A percentile compares a stretch with the other conserved stretches of the same genome.
phyloP scores from a whole-genome alignment of 2,888 invertebrate species.

The Leptinotarsa juncta region DNA sequence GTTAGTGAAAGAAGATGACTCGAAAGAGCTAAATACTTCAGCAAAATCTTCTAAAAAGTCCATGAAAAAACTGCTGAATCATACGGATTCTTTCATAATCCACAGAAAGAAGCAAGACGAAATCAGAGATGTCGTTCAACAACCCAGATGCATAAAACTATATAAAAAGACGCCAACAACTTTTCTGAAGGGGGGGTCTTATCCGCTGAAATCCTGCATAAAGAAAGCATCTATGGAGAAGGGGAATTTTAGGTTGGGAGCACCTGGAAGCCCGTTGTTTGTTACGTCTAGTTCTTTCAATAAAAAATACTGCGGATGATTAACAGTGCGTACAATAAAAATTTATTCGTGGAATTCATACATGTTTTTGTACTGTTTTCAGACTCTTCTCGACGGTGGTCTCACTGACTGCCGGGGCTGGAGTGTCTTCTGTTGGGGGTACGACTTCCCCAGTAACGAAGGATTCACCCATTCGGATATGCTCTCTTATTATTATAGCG shows the following conservation, averaged over 20 bases:
- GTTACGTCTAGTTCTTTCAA: constrained; percentile 48
- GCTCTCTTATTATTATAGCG: constrained; percentile 52
- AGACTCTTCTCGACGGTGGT: background rate
- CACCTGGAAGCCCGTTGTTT: constrained; percentile 53
- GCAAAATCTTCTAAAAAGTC: background rate
- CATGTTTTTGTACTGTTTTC: constrained; percentile 10
- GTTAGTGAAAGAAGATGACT: background rate
- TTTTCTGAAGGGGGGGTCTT: constrained; percentile 53
- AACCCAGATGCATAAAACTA: constrained; percentile 57
- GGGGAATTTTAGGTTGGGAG: constrained; percentile 50
- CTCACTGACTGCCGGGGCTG: background rate
- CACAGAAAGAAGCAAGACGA: constrained; percentile 54
- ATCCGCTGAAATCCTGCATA: constrained; percentile 54
- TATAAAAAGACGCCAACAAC: constrained; percentile 49
- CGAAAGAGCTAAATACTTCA: background rate
- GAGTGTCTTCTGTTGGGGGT: constrained; percentile 10
- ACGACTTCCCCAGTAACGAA: constrained; percentile 55
- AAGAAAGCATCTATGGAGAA: constrained; percentile 47
- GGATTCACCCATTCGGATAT: constrained; percentile 57
- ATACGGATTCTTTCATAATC: constrained; percentile 59
- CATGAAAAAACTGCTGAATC: constrained; percentile 47
- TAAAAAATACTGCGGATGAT: constrained; percentile 15
- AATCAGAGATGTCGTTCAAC: constrained; percentile 53
- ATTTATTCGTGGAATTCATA: constrained; percentile 13
- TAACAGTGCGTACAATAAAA: constrained; percentile 7